These are phyloP conservation scores for Amphipyra tragopoginis DNA, from an alignment of 2,888 invertebrate genomes.

Conservation along the genomic window DNA sequence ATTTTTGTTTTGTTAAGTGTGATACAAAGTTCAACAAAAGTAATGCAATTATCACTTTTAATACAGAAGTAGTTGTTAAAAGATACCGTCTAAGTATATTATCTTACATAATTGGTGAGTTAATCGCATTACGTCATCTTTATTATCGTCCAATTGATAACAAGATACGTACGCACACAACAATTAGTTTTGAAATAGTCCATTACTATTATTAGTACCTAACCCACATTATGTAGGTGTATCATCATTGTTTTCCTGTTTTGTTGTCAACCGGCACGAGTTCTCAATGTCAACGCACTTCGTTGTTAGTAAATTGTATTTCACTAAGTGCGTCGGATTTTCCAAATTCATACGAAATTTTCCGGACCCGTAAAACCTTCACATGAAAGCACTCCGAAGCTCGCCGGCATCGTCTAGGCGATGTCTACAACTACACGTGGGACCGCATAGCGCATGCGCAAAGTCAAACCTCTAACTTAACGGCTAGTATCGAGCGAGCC, in stretches of 20 bases:
- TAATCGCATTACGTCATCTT: conserved; percentile 53
- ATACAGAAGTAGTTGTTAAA: conserved; percentile 26
- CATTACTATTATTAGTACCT: conserved; percentile 37
- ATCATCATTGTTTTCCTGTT: conserved; percentile 36
- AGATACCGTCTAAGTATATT: conserved; percentile 39
- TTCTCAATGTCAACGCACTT: not conserved
- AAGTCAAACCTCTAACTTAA: conserved; percentile 66
- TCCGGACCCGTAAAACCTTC: conserved; percentile 28
- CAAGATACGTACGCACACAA: conserved; percentile 29
- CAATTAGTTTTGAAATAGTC: conserved; percentile 7
- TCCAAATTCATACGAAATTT: conserved; percentile 19
- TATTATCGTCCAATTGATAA: conserved; percentile 58
- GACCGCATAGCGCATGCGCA: conserved; percentile 75
- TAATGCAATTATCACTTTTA: conserved; percentile 22
- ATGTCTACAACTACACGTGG: conserved; percentile 79
- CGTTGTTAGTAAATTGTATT: not conserved
- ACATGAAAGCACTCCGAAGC: conserved; percentile 59
- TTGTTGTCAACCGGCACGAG: not conserved
- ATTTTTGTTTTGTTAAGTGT: too few species aligned
- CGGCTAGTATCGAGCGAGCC: conserved; percentile 87
- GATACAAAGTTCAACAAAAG: conserved; percentile 25
- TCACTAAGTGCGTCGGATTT: conserved; percentile 15
- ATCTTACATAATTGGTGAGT: conserved; percentile 45
- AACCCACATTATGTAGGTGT: conserved; percentile 5
- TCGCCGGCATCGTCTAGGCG: conserved; percentile 72